Evolutionary conservation across 2,888 invertebrate genomes (phyloP).

Genomic region (Ischnura elegans): DNA sequence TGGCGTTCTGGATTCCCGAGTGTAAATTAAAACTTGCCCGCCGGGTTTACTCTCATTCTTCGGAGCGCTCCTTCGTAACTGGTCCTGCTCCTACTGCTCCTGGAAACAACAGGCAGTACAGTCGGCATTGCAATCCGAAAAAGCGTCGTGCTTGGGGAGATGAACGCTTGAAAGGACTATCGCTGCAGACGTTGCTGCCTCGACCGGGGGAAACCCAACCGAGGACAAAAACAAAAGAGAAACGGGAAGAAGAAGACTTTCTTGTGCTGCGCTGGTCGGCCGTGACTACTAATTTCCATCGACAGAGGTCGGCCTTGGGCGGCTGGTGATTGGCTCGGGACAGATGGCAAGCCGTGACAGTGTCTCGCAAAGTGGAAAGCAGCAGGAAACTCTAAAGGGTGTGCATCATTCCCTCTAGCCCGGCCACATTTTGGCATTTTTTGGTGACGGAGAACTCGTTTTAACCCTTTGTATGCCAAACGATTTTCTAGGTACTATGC

Average conservation of each 20-base stretch:
- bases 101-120: background rate
- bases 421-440: too few species aligned
- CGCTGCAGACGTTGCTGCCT: background rate
- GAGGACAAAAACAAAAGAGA: background rate
- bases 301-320: slow-evolving; percentile 25
- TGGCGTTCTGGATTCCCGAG: too few species aligned
- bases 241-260: background rate
- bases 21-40: too few species aligned
- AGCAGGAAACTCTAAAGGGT: too few species aligned
- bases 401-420: too few species aligned
- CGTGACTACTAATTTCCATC: slow-evolving; percentile 10
- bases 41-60: too few species aligned
- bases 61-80: too few species aligned
- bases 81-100: too few species aligned
- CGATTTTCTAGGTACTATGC: too few species aligned
- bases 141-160: background rate
- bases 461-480: too few species aligned
- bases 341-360: slow-evolving; percentile 2
- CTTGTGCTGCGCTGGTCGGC: background rate
- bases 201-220: background rate
- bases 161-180: background rate
- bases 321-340: background rate
- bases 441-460: too few species aligned
- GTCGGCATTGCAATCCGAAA: background rate
- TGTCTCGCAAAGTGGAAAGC: too few species aligned